Evolutionary conservation across 2,113 vertebrate genomes (phyloP).

Genomic region (Phalacrocorax brasilianus): DNA sequence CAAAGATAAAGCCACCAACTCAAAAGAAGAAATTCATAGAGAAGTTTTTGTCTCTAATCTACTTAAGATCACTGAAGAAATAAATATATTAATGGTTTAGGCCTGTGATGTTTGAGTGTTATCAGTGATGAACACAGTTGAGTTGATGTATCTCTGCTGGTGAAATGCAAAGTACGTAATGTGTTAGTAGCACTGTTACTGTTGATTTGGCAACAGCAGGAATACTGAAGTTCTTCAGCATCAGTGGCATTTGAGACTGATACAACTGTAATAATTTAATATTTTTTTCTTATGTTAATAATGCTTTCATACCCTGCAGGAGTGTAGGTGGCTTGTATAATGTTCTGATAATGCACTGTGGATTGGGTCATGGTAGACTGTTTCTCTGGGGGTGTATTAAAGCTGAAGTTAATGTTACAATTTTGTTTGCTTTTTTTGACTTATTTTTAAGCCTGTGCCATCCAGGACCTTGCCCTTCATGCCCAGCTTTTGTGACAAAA

Average conservation of each 20-base stretch:
- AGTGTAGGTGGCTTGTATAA: neutral
- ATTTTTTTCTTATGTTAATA: neutral
- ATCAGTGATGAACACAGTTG: neutral
- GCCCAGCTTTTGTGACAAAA: conserved; percentile 92
- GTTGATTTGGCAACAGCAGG: neutral
- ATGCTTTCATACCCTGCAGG: neutral
- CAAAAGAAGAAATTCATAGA: neutral
- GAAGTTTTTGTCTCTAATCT: neutral
- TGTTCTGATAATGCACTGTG: neutral
- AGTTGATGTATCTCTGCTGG: neutral
- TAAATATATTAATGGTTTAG: neutral
- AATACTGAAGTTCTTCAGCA: neutral
- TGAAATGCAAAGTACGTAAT: neutral
- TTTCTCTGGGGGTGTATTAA: neutral
- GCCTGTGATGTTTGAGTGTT: neutral
- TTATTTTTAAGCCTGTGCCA: conserved; percentile 87
- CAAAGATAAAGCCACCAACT: neutral
- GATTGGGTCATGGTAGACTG: neutral
- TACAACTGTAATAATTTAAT: neutral
- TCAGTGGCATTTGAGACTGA: neutral
- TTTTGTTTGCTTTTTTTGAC: neutral
- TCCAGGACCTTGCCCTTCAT: conserved; percentile 95
- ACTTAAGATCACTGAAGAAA: neutral
- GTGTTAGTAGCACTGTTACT: neutral
- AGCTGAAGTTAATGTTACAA: neutral